phyloP scores from a whole-genome alignment of 2,113 vertebrate genomes.

The Mormoops blainvillei region DNA sequence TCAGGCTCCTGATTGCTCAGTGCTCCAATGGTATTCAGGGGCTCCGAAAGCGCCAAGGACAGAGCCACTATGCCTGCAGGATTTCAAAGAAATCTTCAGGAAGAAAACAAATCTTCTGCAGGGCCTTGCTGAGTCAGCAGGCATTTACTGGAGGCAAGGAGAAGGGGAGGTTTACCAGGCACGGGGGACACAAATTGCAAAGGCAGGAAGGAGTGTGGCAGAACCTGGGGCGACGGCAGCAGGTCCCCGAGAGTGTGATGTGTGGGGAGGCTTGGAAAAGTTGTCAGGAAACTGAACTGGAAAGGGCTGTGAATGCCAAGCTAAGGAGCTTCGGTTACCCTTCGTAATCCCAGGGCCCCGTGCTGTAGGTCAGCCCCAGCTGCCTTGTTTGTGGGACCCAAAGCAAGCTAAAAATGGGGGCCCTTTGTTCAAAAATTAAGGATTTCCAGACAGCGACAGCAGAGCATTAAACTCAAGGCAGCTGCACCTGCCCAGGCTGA shows the following conservation, averaged over 20 bases:
- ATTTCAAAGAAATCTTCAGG: background rate
- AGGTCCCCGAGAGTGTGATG: fast-evolving
- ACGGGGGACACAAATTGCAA: too few species aligned
- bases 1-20: too few species aligned
- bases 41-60: background rate
- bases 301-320: background rate
- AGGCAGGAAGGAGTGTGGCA: background rate
- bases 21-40: too few species aligned
- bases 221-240: background rate
- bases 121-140: background rate
- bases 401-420: background rate
- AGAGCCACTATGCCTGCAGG: background rate
- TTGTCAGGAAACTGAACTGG: background rate
- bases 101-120: background rate
- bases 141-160: background rate
- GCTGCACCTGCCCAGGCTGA: fast-evolving
- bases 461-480: background rate
- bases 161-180: background rate
- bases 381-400: background rate
- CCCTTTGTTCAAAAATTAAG: background rate
- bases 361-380: background rate
- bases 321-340: background rate
- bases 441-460: background rate
- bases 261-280: background rate
- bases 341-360: too few species aligned